phyloP scores from a whole-genome alignment of 2,113 vertebrate genomes.

The Cheirogaleus medius region DNA sequence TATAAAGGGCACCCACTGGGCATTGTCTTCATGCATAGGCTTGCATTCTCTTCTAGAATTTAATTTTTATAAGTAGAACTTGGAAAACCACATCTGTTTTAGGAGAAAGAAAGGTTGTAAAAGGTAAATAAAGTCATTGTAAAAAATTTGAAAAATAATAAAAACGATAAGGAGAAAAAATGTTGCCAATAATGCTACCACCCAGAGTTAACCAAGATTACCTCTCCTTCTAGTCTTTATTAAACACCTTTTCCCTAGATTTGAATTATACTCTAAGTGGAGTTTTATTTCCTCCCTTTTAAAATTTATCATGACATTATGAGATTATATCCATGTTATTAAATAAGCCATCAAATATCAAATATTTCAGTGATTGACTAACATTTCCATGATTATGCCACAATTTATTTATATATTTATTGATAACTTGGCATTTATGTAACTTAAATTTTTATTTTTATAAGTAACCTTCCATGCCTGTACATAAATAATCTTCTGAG shows the following conservation, averaged over 20 bases:
- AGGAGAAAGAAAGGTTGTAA: neutral
- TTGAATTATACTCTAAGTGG: neutral
- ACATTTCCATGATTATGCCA: neutral
- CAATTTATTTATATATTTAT: neutral
- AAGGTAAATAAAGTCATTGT: neutral
- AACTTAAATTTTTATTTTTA: neutral
- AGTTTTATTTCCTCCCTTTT: conserved; percentile 9
- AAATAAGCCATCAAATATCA: neutral
- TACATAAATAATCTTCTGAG: neutral
- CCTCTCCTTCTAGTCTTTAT: neutral
- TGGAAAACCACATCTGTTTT: neutral
- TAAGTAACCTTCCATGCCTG: neutral
- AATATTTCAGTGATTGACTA: conserved; percentile 1
- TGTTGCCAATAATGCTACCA: neutral
- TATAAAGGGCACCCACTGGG: neutral
- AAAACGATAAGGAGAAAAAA: neutral
- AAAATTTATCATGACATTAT: neutral
- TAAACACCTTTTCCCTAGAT: neutral
- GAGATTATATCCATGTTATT: neutral
- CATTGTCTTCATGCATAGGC: neutral
- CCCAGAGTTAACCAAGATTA: neutral
- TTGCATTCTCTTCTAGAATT: neutral
- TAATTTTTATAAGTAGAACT: neutral
- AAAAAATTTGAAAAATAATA: neutral
- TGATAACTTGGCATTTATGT: neutral